Percentiles rank a stretch among this genome's conserved stretches.
Evolutionary conservation across 1,140 invertebrate species (phyloP).

Genomic region (Mylabris phalerata): DNA sequence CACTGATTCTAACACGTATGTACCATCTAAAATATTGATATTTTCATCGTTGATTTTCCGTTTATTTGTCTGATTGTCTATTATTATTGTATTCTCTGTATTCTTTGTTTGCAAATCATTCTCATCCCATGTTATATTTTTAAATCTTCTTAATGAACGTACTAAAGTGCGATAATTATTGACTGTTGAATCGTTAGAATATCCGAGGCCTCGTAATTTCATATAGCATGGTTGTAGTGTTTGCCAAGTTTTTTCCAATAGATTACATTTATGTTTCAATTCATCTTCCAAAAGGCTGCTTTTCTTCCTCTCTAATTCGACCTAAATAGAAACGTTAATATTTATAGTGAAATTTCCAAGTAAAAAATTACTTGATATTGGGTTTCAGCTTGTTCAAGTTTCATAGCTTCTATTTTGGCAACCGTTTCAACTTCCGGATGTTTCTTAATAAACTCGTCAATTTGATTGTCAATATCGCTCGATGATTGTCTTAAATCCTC

Average conservation of each 20-base stretch:
- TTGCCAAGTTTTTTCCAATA: slow-evolving; percentile 26
- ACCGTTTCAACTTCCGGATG: slow-evolving; percentile 19
- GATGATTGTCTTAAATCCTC: slow-evolving; percentile 32
- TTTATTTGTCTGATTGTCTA: neutral
- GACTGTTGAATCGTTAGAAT: slow-evolving; percentile 22
- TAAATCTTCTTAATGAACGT: slow-evolving; percentile 41
- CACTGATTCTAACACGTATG: neutral
- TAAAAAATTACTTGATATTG: slow-evolving; percentile 7
- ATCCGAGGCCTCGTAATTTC: slow-evolving; percentile 26
- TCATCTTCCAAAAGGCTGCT: slow-evolving; percentile 24
- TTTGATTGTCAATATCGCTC: slow-evolving; percentile 19
- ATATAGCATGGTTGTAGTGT: slow-evolving; percentile 27
- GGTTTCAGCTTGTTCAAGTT: slow-evolving; percentile 8
- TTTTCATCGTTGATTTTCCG: slow-evolving; percentile 10
- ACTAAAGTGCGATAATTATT: slow-evolving; percentile 27
- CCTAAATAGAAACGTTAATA: slow-evolving; percentile 13
- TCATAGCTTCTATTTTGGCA: slow-evolving; percentile 11
- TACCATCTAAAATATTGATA: neutral
- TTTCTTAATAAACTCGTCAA: slow-evolving; percentile 39
- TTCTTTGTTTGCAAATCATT: slow-evolving; percentile 15
- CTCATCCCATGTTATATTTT: slow-evolving; percentile 43
- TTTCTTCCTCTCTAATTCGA: slow-evolving; percentile 21
- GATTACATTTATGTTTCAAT: slow-evolving; percentile 17
- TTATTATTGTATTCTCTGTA: neutral
- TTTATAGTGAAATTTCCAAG: neutral